Percentiles rank a stretch among this genome's conserved stretches.
Evolutionary conservation across 2,113 vertebrate genomes (phyloP).

Genomic region (Paramisgurnus dabryanus): DNA sequence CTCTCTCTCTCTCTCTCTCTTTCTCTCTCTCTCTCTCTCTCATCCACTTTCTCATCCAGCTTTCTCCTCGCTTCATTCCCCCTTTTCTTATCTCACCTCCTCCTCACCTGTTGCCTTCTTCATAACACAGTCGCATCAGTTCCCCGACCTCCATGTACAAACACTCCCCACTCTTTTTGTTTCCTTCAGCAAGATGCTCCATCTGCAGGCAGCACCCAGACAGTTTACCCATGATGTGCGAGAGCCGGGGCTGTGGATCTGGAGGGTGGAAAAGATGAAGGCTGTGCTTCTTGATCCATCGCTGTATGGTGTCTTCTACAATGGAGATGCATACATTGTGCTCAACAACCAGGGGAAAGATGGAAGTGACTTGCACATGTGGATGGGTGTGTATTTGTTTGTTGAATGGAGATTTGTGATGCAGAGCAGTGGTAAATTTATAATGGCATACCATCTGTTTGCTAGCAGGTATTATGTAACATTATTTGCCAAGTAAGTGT

Average conservation of each 20-base stretch:
- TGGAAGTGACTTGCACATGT: constrained; percentile 88
- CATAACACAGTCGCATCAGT: constrained; percentile 6
- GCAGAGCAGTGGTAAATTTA: not conserved
- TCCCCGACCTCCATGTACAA: constrained; percentile 35
- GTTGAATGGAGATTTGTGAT: not conserved
- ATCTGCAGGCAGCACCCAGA: constrained; percentile 64
- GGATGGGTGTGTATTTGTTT: constrained; percentile 78
- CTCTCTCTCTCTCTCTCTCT: not conserved
- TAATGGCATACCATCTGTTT: too few species aligned
- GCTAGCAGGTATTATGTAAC: too few species aligned
- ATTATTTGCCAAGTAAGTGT: not conserved
- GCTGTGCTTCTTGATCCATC: constrained; percentile 81
- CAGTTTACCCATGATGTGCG: constrained; percentile 82
- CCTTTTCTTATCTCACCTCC: constrained; percentile 24
- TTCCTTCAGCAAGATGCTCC: constrained; percentile 79
- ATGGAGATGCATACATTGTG: constrained; percentile 85
- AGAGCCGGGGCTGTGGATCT: constrained; percentile 84
- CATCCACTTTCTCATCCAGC: not conserved
- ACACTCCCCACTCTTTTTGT: constrained; percentile 25
- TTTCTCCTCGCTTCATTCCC: constrained; percentile 33
- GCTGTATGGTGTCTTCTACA: constrained; percentile 85
- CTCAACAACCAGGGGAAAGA: constrained; percentile 79
- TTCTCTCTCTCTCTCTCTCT: constrained; percentile 11
- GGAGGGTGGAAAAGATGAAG: constrained; percentile 89
- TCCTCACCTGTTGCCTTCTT: constrained; percentile 11